Evolutionary conservation across 2,888 invertebrate genomes (phyloP), one percentile per base, ranked within the genome.

Genomic region (Agrochola lota): DNA sequence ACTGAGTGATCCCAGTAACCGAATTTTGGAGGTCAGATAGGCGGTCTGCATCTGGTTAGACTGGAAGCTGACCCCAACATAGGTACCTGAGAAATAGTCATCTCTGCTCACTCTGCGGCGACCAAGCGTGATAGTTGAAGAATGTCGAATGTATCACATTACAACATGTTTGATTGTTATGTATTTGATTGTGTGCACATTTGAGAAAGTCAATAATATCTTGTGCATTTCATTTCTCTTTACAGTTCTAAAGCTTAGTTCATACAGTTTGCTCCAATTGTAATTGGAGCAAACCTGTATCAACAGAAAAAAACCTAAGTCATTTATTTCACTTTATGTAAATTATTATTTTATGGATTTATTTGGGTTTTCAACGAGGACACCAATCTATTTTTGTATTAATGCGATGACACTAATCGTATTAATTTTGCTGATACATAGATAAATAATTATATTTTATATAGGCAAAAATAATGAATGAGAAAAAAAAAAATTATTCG

Each of bases 171-270:
- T 35, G n/a, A 49, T 83, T 62, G 66, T 30, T 77, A 83, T 66
- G 55, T 74, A 63, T 23, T 52, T 71, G 30, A 52, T 15, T 79
- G 67, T 71, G 63, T 80, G n/a, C 62, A 15, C 85, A 80, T 46
- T 73, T 73, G 83, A 77, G 85, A 83, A 83, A 85, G 85, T 46
- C 35, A 77, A 76, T 70, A 46, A 55, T 81, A 72, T 72, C 76
- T 76, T 43, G 62, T n/a, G 60, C 82, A 85, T 85, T 81, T 85
- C 77, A 81, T 83, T 83, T 83, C 82, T 73, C 85, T 67, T 73
- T 63, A 67, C 40, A 4, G 15, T 67, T 30, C 5, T 83, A 67
- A 85, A 20, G 83, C 67, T 49, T 63, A 8, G 77, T 55, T 11
- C 15, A 85, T 23, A 85, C 57, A 8, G 46, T 62, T 23, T 80